phyloP scores from a whole-genome alignment of 2,888 invertebrate genomes.

The Desoria tigrina region DNA sequence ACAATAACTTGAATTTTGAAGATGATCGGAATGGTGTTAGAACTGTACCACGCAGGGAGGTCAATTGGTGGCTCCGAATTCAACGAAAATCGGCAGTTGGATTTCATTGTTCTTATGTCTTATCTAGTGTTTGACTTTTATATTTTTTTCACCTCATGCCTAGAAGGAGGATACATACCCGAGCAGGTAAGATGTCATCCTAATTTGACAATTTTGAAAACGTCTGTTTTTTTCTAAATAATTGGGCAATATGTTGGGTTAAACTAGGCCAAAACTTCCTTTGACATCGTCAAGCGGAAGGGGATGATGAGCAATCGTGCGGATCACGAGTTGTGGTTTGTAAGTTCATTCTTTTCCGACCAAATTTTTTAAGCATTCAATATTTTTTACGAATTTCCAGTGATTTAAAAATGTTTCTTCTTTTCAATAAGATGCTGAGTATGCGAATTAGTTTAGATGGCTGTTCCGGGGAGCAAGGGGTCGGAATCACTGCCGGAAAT shows the following conservation, averaged over 20 bases:
- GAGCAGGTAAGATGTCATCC: slow-evolving; percentile 4
- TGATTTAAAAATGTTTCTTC: not conserved
- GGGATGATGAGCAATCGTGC: slow-evolving; percentile 3
- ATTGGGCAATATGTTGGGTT: not conserved
- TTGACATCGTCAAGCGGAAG: slow-evolving; percentile 3
- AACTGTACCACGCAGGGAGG: slow-evolving; percentile 7
- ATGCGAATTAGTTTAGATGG: slow-evolving; percentile 10
- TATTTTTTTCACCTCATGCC: not conserved
- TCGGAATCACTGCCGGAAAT: slow-evolving; percentile 3
- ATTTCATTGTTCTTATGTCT: not conserved
- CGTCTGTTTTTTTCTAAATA: too few relatives aligned
- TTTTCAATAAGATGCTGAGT: slow-evolving; percentile 20
- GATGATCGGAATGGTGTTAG: not conserved
- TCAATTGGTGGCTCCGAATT: slow-evolving; percentile 3
- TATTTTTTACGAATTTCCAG: not conserved
- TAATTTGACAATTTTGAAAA: too few relatives aligned
- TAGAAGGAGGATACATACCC: slow-evolving; percentile 2
- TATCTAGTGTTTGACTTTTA: slow-evolving; percentile 10
- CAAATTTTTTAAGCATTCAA: slow-evolving; percentile 1
- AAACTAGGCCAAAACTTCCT: not conserved
- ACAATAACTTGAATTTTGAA: too few relatives aligned
- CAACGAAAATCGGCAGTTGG: not conserved
- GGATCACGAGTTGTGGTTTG: slow-evolving; percentile 17
- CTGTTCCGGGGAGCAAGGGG: not conserved
- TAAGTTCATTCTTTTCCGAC: not conserved